These are phyloP conservation scores for Polypterus bichir DNA, from an alignment of 2,113 vertebrate genomes.

Conservation along the genomic window DNA sequence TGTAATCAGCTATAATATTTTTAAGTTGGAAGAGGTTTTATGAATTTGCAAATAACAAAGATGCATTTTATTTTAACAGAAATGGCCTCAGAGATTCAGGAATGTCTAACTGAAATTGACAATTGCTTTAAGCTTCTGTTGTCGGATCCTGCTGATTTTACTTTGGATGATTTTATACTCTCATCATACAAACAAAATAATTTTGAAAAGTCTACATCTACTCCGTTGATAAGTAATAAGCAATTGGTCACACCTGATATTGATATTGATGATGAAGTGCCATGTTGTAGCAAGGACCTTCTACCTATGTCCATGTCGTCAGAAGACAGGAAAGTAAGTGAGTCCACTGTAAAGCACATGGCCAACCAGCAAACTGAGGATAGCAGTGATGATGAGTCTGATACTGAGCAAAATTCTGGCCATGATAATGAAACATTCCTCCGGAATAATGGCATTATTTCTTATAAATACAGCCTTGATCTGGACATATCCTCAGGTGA, in stretches of 20 bases:
- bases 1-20: too few species aligned
- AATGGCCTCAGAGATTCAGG: constrained; percentile 49
- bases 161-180: neutral
- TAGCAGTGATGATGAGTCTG: constrained; percentile 11
- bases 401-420: constrained; percentile 18
- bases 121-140: constrained; percentile 70
- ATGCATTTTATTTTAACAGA: constrained; percentile 40
- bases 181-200: neutral
- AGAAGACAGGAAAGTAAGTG: neutral
- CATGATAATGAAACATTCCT: constrained; percentile 46
- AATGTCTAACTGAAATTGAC: constrained; percentile 69
- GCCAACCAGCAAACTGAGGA: neutral
- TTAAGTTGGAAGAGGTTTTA: too few species aligned
- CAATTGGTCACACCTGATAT: too few species aligned
- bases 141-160: constrained; percentile 49
- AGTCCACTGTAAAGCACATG: neutral
- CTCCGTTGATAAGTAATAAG: too few species aligned
- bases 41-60: neutral
- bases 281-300: constrained; percentile 74
- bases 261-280: constrained; percentile 43
- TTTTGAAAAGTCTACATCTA: too few species aligned
- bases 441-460: constrained; percentile 71
- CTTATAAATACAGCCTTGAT: constrained; percentile 66
- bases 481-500: constrained; percentile 68
- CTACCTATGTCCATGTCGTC: constrained; percentile 3